Evolutionary conservation across 2,888 invertebrate genomes (phyloP), one percentile per base, ranked within the genome.

Genomic region (Boloria selene): DNA sequence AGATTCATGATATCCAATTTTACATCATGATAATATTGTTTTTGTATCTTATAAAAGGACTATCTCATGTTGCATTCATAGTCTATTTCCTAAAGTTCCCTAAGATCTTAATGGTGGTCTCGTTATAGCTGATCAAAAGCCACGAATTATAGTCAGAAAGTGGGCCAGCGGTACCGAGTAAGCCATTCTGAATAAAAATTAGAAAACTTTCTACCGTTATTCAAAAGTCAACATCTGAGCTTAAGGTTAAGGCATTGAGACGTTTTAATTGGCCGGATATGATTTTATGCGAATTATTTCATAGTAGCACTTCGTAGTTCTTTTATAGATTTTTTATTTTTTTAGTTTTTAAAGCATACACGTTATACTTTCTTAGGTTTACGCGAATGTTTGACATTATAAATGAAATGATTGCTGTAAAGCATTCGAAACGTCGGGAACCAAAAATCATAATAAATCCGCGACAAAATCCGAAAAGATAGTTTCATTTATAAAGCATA

Each of bases 201-300:
- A 78, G 72, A 78, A 78, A 81, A 81, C 73, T 79, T 62, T 55
- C 56, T 52, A 70, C 72, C 75, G 75, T 80, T 77, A 77, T 74
- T 77, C 75, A 79, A 73, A 77, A 75, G 76, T 73, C 72, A 69
- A 63, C 69, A 62, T 71, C 60, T 61, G 58, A 67, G 53, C 47
- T 51, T 52, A 16, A 65, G 62, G 26, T 65, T 51, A 38, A 22
- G 14, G 56, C 56, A 70, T 52, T 67, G 42, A 56, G 18, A 55
- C 4, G 16, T 42, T 47, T 18, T 51, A 58, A 59, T 59, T 59
- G 59, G 49, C 49, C 17, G 59, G 59, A 59, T 49, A 14, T 49
- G 16, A 31, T 59, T 59, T 31, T 55, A 44, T 55, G 54, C 38
- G 54, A 18, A 42, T 55, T 14, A 22, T 10, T 55, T 55, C 44